These are phyloP conservation scores for Drosophila ustulata DNA, from an alignment of 2,888 invertebrate genomes.

Conservation along the genomic window DNA sequence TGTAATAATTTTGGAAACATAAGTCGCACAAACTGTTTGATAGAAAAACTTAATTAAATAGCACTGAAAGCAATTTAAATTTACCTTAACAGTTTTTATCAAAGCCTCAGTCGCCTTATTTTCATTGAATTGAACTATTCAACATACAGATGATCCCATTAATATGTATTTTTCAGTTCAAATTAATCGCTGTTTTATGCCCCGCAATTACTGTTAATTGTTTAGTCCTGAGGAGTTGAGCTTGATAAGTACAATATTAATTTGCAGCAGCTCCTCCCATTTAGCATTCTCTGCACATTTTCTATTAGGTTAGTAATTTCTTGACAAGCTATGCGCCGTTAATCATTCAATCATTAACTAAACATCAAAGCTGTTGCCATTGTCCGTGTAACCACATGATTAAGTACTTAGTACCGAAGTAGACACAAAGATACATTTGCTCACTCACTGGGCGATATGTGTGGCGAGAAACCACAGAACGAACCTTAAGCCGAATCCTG, in stretches of 20 bases:
- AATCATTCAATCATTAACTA: slow-evolving; percentile 38
- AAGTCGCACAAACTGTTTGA: too few species aligned
- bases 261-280: background rate
- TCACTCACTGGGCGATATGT: too few species aligned
- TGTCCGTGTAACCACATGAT: slow-evolving; percentile 48
- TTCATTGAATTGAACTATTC: too few species aligned
- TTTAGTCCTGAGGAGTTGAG: background rate
- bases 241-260: background rate
- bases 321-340: background rate
- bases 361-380: slow-evolving; percentile 26
- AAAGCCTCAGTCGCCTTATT: too few species aligned
- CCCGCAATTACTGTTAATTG: background rate
- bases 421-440: slow-evolving; percentile 1
- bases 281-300: background rate
- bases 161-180: too few species aligned
- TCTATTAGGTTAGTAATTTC: background rate
- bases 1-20: too few species aligned
- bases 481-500: slow-evolving; percentile 28
- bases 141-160: too few species aligned
- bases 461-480: slow-evolving; percentile 33
- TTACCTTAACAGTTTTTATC: too few species aligned
- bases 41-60: too few species aligned
- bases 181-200: background rate
- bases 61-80: too few species aligned
- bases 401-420: slow-evolving; percentile 41